Percentiles rank a stretch among this genome's conserved stretches.
Evolutionary conservation across 2,888 invertebrate species (phyloP).

Genomic region (Amblyjoppa proteus): DNA sequence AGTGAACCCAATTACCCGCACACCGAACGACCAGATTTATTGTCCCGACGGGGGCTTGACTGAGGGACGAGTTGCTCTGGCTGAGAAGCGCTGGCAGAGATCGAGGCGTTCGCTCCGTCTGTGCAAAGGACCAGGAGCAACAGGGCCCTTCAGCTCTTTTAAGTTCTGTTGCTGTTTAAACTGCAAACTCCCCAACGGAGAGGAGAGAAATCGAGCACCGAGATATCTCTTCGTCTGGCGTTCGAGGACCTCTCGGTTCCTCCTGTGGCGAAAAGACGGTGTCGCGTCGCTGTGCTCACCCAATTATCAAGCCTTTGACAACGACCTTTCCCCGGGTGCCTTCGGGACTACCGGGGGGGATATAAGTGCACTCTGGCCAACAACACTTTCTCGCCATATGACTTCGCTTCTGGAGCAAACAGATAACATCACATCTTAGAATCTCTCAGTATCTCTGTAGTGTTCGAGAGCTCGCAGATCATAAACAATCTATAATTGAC

Average conservation of each 20-base stretch:
- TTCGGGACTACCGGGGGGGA: constrained; percentile 48
- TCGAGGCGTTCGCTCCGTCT: constrained; percentile 50
- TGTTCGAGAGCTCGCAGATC: constrained; percentile 70
- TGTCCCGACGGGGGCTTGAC: constrained; percentile 80
- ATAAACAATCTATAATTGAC: constrained; percentile 84
- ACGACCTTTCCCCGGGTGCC: constrained; percentile 74
- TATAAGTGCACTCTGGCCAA: constrained; percentile 29
- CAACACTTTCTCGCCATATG: constrained; percentile 57
- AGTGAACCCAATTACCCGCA: constrained; percentile 84
- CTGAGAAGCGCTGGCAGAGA: constrained; percentile 75
- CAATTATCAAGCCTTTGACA: constrained; percentile 82
- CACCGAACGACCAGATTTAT: constrained; percentile 84
- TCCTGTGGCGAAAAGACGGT: constrained; percentile 73
- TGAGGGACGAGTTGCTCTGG: constrained; percentile 81
- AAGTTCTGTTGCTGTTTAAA: constrained; percentile 54
- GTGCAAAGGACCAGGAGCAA: constrained; percentile 49
- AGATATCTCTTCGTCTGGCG: constrained; percentile 61
- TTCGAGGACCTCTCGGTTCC: constrained; percentile 62
- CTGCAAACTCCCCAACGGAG: constrained; percentile 56
- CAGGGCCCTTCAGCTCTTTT: constrained; percentile 51
- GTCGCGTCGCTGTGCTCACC: constrained; percentile 81
- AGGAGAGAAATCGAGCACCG: constrained; percentile 65
- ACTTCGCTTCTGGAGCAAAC: constrained; percentile 47
- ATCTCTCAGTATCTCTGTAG: constrained; percentile 28
- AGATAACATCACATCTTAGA: constrained; percentile 61